A percentile compares a stretch with the other conserved stretches of the same genome.
These are phyloP conservation scores for Campodea augens DNA, from an alignment of 1,140 invertebrate species.

Conservation along the genomic window DNA sequence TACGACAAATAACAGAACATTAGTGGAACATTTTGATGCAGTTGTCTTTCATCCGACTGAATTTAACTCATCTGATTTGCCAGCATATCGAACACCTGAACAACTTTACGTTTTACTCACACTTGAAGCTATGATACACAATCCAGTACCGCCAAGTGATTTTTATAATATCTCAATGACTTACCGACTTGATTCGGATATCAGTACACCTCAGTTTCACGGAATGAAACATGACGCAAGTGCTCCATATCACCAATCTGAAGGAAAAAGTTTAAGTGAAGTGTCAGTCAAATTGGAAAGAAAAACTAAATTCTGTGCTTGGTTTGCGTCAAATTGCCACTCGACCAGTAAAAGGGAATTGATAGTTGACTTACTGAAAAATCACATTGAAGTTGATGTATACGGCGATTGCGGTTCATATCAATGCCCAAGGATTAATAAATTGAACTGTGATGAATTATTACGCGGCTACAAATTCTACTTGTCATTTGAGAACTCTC, in stretches of 20 bases:
- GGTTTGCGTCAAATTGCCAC: slow-evolving; percentile 18
- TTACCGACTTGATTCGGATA: slow-evolving; percentile 22
- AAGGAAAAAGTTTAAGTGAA: not conserved
- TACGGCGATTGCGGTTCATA: slow-evolving; percentile 24
- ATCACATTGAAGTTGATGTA: slow-evolving; percentile 27
- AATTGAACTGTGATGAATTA: too few relatives aligned
- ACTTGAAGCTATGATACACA: slow-evolving; percentile 13
- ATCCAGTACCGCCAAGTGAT: slow-evolving; percentile 6
- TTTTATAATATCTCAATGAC: slow-evolving; percentile 30
- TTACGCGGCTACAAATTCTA: slow-evolving; percentile 22
- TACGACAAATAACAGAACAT: slow-evolving; percentile 2
- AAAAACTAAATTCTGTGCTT: slow-evolving; percentile 13
- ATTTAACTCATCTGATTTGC: slow-evolving; percentile 10
- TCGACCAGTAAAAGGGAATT: slow-evolving; percentile 14
- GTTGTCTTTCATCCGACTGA: slow-evolving; percentile 16
- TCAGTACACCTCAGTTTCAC: slow-evolving; percentile 15
- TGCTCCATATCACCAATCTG: not conserved
- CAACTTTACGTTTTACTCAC: slow-evolving; percentile 16
- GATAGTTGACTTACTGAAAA: slow-evolving; percentile 19
- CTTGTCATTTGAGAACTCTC: slow-evolving; percentile 22
- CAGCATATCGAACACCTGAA: slow-evolving; percentile 8
- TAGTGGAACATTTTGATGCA: slow-evolving; percentile 11
- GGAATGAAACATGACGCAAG: not conserved
- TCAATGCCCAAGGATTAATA: slow-evolving; percentile 5
- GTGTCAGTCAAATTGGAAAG: not conserved